Evolutionary conservation across 1,140 invertebrate species (phyloP).

Genomic region (Batillaria attramentaria): DNA sequence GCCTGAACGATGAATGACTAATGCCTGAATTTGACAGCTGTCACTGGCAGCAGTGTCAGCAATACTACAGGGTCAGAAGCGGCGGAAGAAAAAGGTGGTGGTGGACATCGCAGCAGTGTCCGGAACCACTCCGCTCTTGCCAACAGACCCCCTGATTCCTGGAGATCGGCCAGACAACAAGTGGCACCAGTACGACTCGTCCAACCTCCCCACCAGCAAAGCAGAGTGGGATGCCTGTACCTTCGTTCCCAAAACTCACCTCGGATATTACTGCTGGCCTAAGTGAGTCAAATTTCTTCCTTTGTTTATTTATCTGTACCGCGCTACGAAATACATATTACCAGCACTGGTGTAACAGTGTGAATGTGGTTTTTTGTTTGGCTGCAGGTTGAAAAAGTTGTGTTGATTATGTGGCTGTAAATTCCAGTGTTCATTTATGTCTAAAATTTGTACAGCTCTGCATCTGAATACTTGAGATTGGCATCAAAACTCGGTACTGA

Average conservation of each 20-base stretch:
- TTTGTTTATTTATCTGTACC: too few species aligned
- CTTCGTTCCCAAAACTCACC: slow-evolving; percentile 80
- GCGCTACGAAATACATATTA: too few species aligned
- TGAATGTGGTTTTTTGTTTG: too few species aligned
- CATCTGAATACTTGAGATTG: too few species aligned
- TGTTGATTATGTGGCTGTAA: too few species aligned
- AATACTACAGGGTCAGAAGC: slow-evolving; percentile 85
- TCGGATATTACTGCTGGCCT: slow-evolving; percentile 89
- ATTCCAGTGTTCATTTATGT: too few species aligned
- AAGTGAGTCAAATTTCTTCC: slow-evolving; percentile 75
- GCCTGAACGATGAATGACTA: too few species aligned
- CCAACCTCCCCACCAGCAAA: slow-evolving; percentile 76
- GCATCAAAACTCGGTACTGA: too few species aligned
- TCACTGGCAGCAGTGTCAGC: slow-evolving; percentile 77
- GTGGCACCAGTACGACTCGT: slow-evolving; percentile 82
- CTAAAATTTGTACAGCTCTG: too few species aligned
- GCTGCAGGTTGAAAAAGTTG: not conserved
- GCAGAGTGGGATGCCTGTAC: slow-evolving; percentile 82
- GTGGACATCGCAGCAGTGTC: slow-evolving; percentile 73
- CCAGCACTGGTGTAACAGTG: too few species aligned
- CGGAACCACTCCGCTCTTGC: slow-evolving; percentile 32
- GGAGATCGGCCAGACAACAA: slow-evolving; percentile 80
- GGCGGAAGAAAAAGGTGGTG: slow-evolving; percentile 77
- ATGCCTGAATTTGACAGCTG: slow-evolving; percentile 69
- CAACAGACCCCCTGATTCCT: slow-evolving; percentile 45